Evolutionary conservation across 2,113 vertebrate species (phyloP), one percentile per base, ranked within the genome.

Genomic region (Triplophysa tibetana): DNA sequence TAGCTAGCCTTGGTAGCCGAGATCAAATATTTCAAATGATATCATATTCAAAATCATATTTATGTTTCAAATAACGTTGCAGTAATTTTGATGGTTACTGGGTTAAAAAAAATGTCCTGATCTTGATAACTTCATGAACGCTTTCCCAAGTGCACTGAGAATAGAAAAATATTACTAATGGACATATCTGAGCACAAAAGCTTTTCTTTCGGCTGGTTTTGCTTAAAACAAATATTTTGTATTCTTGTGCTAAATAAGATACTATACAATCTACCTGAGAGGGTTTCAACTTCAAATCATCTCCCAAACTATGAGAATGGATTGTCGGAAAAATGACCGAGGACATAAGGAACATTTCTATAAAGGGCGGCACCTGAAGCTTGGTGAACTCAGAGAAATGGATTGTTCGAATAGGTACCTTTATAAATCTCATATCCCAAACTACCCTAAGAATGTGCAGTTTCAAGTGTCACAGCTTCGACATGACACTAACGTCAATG

Each of bases 401-500:
- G 1, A 4, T 14, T 50, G 48, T 2, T 0, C 0, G 12, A 79
- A 70, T 63, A 1, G 2, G 0, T 79, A 79, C 43, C n/a, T 79
- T 2, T 2, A 50, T 24, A 62, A 2, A 41, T 33, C 10, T 24
- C 3, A 5, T 5, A 69, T 66, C 24, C 67, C 43, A 52, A 6
- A 9, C 6, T 14, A n/a, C 26, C 77, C 58, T 21, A 1, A 38
- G 14, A 8, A 61, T 0, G 58, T 70, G 10, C 24, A 63, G 13
- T 54, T 79, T 52, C 4, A 38, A 26, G 77, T 72, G 58, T 52
- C 56, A 14, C 16, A 70, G 29, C 41, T 79, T 52, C 23, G 45
- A 5, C 77, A 79, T 33, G 43, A 79, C 62, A 79, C 77, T 52
- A 63, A 52, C 41, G 14, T 63, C 5, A 16, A 24, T 21, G 67